Base-by-base conservation (phyloP, 2,113 vertebrate genomes). In the Puffinus mauretanicus region DNA sequence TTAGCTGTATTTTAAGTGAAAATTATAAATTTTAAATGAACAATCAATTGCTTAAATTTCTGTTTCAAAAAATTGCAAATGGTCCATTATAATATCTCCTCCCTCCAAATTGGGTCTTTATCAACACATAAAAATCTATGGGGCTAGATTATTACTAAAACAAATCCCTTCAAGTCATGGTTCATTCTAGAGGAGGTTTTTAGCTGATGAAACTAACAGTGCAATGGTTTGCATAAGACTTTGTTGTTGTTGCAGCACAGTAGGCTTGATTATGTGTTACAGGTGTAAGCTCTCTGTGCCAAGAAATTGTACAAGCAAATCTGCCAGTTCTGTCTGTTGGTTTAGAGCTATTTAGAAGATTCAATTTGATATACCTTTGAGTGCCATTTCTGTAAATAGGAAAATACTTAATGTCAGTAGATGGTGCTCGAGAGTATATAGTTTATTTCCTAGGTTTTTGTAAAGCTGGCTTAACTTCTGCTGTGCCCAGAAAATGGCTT, bases 1-100 rank as follows among this genome's bases (percentile, higher is more conserved):
- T 93, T 77, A 94, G 76, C 18, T 84, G 65, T 14, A 27, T 70
- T 88, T 88, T 49, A 77, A 91, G 52, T 29, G 36, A 94, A 78
- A 93, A 90, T 73, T 85, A 70, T 91, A 84, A 85, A 49, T 73
- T 90, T 97, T 88, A 88, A 93, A 91, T 64, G 9, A 90, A 62
- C 20, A 54, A 34, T 57, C 7, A 3, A 9, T 84, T 78, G 8
- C 14, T 96, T 72, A 64, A 91, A 25, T 62, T 88, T 71, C 84
- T 83, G 21, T 60, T 92, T 69, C 25, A 62, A 92, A 86, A 72
- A 81, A 65, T 55, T 64, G 14, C 7, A 57, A 90, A 70, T 17
- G 42, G 34, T 80, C 80, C 61, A 54, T 86, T 49, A 55, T 47
- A 78, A 83, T 54, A 76, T 46, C 21, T 95, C 34, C 32, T 30